These are phyloP conservation scores for Psylliodes chrysocephalus DNA, from an alignment of 2,888 invertebrate species.

Conservation along the genomic window DNA sequence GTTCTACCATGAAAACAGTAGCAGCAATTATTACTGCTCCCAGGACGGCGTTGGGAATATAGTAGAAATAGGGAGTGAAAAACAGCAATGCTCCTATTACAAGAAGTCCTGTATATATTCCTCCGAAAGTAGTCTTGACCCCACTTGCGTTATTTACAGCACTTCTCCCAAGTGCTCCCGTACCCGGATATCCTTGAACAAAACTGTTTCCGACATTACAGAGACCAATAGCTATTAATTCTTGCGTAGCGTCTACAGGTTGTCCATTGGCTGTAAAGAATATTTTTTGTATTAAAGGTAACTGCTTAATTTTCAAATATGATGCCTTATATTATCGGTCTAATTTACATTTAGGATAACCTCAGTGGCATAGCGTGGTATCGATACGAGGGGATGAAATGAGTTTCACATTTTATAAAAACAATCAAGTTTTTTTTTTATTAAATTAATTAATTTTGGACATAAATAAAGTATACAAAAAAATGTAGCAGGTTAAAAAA, in stretches of 20 bases:
- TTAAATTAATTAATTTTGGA: too few relatives aligned
- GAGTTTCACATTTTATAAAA: too few relatives aligned
- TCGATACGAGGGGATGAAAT: too few relatives aligned
- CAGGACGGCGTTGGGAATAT: conserved; percentile 84
- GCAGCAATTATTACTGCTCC: conserved; percentile 93
- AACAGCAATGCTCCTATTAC: conserved; percentile 86
- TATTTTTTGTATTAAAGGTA: too few relatives aligned
- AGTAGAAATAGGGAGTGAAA: conserved; percentile 89
- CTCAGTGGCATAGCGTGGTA: too few relatives aligned
- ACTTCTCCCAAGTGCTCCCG: conserved; percentile 84
- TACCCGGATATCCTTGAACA: conserved; percentile 87
- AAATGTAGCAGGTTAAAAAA: too few relatives aligned
- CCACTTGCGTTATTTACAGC: conserved; percentile 93
- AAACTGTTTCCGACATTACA: conserved; percentile 87
- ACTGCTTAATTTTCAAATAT: too few relatives aligned
- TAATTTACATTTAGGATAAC: too few relatives aligned
- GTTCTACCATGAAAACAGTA: conserved; percentile 91
- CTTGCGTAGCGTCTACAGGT: conserved; percentile 90
- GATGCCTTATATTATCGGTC: too few relatives aligned
- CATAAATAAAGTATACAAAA: too few relatives aligned
- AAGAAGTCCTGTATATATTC: conserved; percentile 82
- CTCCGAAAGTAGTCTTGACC: conserved; percentile 85
- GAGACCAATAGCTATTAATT: conserved; percentile 86
- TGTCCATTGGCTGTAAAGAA: conserved; percentile 78
- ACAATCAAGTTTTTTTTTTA: too few relatives aligned